A percentile compares a stretch with the other conserved stretches of the same genome.
phyloP scores from a whole-genome alignment of 1,140 invertebrate species.

The Paramacrobiotus metropolitanus region DNA sequence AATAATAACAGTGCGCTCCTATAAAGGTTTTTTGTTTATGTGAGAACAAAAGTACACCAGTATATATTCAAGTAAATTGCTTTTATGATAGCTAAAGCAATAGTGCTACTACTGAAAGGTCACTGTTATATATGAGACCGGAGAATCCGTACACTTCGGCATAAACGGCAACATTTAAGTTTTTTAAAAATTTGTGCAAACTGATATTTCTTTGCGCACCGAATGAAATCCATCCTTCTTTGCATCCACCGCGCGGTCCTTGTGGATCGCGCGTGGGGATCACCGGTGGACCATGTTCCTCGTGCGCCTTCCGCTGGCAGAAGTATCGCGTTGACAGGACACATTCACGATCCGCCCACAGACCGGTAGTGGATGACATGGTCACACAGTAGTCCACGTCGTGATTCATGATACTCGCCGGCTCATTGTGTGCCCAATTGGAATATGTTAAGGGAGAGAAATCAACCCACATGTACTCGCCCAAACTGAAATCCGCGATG shows the following conservation, averaged over 20 bases:
- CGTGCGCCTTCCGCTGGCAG: neutral
- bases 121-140: no score
- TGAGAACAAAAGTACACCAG: no score
- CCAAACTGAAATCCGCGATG: neutral
- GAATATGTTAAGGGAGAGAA: neutral
- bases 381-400: neutral
- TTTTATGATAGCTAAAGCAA: no score
- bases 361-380: neutral
- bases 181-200: no score
- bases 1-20: neutral
- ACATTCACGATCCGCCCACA: neutral
- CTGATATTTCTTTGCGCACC: neutral
- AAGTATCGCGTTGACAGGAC: neutral
- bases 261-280: neutral
- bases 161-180: no score
- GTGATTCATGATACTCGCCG: neutral
- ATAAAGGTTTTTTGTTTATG: no score
- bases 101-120: no score
- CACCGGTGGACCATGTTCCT: neutral
- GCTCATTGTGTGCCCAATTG: neutral
- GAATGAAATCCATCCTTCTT: neutral
- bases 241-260: neutral
- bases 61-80: no score
- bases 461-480: neutral
- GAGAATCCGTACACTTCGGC: no score